These are phyloP conservation scores for Euplexia lucipara DNA, from an alignment of 2,888 invertebrate genomes.

Conservation along the genomic window DNA sequence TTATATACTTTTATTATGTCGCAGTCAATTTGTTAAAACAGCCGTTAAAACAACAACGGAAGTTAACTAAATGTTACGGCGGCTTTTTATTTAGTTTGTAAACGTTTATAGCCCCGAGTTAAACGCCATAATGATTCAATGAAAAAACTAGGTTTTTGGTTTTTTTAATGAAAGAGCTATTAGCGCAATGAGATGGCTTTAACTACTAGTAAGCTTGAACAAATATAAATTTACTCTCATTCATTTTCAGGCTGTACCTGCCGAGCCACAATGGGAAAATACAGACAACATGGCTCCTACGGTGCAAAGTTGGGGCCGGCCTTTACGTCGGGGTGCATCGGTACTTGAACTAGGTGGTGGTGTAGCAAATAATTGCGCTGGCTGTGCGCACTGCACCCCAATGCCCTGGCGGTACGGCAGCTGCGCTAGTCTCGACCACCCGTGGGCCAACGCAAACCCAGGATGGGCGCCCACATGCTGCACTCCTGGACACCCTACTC, in stretches of 20 bases:
- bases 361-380: constrained; percentile 64
- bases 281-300: constrained; percentile 67
- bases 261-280: constrained; percentile 81
- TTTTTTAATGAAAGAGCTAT: no score
- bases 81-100: no score
- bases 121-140: no score
- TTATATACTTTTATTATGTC: not conserved
- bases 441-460: constrained; percentile 71
- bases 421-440: constrained; percentile 85
- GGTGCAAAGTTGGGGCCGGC: constrained; percentile 79
- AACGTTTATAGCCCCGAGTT: no score
- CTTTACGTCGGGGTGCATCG: constrained; percentile 84
- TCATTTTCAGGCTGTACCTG: constrained; percentile 59
- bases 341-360: constrained; percentile 82
- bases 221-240: not conserved
- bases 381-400: constrained; percentile 72
- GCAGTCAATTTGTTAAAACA: no score
- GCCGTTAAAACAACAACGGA: no score
- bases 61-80: no score
- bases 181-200: no score
- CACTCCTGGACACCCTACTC: constrained; percentile 65
- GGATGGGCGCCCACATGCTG: constrained; percentile 74
- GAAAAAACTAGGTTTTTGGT: no score
- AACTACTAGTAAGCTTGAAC: no score
- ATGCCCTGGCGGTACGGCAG: constrained; percentile 86